A percentile compares a stretch with the other conserved stretches of the same genome.
Conservation (phyloP, 2,797 vertebrate species). For the Jordanella pulchra region DNA sequence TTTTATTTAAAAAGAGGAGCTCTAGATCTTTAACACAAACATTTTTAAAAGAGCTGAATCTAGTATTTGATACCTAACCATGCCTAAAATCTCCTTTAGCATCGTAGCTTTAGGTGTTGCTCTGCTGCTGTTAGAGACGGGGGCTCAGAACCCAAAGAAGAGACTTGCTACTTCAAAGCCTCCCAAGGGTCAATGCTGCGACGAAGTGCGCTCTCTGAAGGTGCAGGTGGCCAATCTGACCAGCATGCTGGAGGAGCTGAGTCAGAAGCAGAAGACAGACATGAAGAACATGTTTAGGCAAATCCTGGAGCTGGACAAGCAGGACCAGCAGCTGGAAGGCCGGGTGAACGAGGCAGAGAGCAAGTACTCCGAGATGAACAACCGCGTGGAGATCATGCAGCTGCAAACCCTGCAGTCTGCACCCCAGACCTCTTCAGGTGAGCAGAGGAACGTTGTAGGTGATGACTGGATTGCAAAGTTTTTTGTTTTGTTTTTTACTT, state of each 20-base stretch:
- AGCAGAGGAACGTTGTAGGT: constrained; percentile 51
- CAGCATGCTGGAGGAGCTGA: constrained; percentile 86
- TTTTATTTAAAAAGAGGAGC: constrained; percentile 18
- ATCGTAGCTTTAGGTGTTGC: constrained; percentile 53
- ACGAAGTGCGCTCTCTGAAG: constrained; percentile 88
- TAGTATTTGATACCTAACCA: constrained; percentile 29
- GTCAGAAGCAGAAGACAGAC: constrained; percentile 89
- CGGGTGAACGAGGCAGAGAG: constrained; percentile 90
- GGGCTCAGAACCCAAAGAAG: constrained; percentile 75
- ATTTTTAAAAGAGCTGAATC: not conserved
- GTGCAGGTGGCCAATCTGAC: constrained; percentile 92
- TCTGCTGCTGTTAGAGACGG: constrained; percentile 65
- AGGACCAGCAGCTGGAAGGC: constrained; percentile 85
- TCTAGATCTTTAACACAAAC: not conserved
- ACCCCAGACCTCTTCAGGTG: constrained; percentile 93
- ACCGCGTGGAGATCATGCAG: constrained; percentile 94
- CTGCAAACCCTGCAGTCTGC: constrained; percentile 90
- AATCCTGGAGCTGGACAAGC: constrained; percentile 92
- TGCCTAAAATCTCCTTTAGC: constrained; percentile 54
- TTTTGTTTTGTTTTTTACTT: too few species aligned
- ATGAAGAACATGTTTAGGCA: constrained; percentile 87
- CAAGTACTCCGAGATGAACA: constrained; percentile 97
- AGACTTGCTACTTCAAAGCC: constrained; percentile 58
- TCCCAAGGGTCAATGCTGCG: constrained; percentile 84
- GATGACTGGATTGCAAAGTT: too few species aligned